Base-by-base conservation (phyloP, 30 jellyfish, hydroid and myxozoan species). In the Catostylus mosaicus region DNA sequence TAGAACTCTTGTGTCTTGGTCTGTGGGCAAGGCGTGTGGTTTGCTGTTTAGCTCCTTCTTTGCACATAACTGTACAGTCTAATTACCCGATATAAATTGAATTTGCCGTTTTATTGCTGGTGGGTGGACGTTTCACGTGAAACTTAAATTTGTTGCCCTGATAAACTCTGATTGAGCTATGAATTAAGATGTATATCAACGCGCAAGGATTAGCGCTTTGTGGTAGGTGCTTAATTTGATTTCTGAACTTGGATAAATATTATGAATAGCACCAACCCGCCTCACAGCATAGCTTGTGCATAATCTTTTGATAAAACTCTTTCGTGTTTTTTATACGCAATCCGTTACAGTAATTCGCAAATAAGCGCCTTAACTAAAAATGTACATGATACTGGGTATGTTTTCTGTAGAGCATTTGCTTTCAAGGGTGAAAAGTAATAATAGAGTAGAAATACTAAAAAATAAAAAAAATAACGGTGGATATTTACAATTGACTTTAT, bases 1-100 rank as follows among this genome's bases (percentile, higher is more conserved):
- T 20, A 46, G 76, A 77, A 77, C 31, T 34, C 64, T 48, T 24
- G 9, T 32, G 36, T 54, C 43, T 61, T 56, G 88, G 88, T 77
- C 88, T 77, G 88, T 57, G 78, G 88, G 71, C 72, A 24, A 35
- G 8, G 56, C 47, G 6, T 33, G 88, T 48, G 88, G 88, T 77
- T 24, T 56, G 23, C 62, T 16, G 12, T 57, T 77, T 77, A 37
- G 88, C 43, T 24, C 78, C 36, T 54, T 77, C 72, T 62, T 52
- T 59, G 32, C 34, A 4, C 88, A 57, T 57, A 31, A 31, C 75
- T 62, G 47, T 37, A 72, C 60, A 38, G 63, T 12, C 65, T 27
- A 77, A 57, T 77, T 77, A 36, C 88, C 48, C 62, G 47, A 56
- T 22, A 29, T 34, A 77, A 77, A 77, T 77, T 77, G 27, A 77